These are phyloP conservation scores for Drosophila ambigua DNA, from an alignment of 1,140 invertebrate genomes.

Conservation along the genomic window DNA sequence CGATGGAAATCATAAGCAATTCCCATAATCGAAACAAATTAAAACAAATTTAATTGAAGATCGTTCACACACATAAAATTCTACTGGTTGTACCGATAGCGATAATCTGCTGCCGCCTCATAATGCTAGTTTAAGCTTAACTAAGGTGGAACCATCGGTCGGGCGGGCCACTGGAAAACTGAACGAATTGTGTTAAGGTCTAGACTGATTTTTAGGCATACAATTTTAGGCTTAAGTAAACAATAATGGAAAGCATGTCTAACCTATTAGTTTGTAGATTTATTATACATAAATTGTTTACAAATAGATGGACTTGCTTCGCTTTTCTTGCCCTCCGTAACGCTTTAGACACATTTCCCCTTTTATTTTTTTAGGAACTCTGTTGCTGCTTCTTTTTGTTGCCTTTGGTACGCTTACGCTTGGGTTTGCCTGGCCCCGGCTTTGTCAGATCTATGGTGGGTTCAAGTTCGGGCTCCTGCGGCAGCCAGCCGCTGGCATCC, in stretches of 20 bases:
- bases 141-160: conserved; percentile 16
- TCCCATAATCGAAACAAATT: background rate
- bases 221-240: conserved; percentile 38
- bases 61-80: background rate
- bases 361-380: conserved; percentile 13
- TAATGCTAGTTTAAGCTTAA: conserved; percentile 21
- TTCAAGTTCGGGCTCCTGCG: conserved; percentile 13
- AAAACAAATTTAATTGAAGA: background rate
- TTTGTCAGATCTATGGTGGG: conserved; percentile 10
- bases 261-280: conserved; percentile 11
- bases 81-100: background rate
- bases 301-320: conserved; percentile 45
- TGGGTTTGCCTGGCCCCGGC: conserved; percentile 24
- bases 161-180: conserved; percentile 1
- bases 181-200: conserved; percentile 43
- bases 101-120: background rate
- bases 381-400: conserved; percentile 41
- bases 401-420: conserved; percentile 26
- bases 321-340: conserved; percentile 68
- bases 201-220: conserved; percentile 48
- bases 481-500: conserved; percentile 50
- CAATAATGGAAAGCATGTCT: conserved; percentile 36
- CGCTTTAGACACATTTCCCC: conserved; percentile 19
- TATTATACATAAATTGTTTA: conserved; percentile 8
- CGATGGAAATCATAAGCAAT: background rate